Evolutionary conservation across 2,797 vertebrate species (phyloP).

Genomic region (Tiaroga cobitis): DNA sequence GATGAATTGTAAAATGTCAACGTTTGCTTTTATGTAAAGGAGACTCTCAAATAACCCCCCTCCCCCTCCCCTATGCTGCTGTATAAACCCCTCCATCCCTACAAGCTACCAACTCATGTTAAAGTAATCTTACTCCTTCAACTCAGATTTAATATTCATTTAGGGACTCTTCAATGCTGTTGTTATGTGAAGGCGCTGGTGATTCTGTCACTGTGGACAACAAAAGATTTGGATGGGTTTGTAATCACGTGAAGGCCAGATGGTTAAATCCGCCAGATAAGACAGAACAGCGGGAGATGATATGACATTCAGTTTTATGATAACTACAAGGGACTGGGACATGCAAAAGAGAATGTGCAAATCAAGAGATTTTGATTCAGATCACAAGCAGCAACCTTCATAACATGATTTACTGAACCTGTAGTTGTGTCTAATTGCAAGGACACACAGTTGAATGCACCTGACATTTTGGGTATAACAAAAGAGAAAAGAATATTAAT

Average conservation of each 20-base stretch:
- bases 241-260: slow-evolving; percentile 36
- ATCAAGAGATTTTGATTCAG: slow-evolving; percentile 15
- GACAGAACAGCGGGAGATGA: slow-evolving; percentile 18
- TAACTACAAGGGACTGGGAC: slow-evolving; percentile 28
- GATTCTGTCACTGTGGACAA: slow-evolving; percentile 22
- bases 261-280: slow-evolving; percentile 40
- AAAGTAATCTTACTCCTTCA: slow-evolving; percentile 18
- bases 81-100: slow-evolving; percentile 7
- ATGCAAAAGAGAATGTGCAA: slow-evolving; percentile 8
- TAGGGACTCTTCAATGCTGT: slow-evolving; percentile 11
- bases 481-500: accelerated
- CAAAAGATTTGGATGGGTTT: slow-evolving; percentile 33
- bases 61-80: not conserved
- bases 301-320: slow-evolving; percentile 43
- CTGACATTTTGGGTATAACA: not conserved
- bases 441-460: not conserved
- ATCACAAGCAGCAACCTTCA: slow-evolving; percentile 20
- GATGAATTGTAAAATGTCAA: slow-evolving; percentile 5
- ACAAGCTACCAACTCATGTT: not conserved
- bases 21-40: slow-evolving; percentile 10
- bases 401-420: slow-evolving; percentile 2
- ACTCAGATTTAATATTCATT: slow-evolving; percentile 34
- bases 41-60: not conserved
- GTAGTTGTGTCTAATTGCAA: not conserved
- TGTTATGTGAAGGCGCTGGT: slow-evolving; percentile 18